phyloP scores from a whole-genome alignment of 2,888 invertebrate species.

The Eupithecia subfuscata region DNA sequence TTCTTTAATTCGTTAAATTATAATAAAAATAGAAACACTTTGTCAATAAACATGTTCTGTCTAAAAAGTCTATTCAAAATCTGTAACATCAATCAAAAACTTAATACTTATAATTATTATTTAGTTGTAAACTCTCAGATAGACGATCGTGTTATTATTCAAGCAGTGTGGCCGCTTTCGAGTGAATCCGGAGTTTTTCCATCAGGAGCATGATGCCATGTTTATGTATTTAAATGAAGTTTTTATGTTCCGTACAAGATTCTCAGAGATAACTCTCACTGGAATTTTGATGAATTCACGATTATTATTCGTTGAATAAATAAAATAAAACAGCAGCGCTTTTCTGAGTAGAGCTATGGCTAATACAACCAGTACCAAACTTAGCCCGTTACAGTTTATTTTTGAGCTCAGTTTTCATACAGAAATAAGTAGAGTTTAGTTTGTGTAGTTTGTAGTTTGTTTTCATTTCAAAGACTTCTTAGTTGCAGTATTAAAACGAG shows the following conservation, averaged over 20 bases:
- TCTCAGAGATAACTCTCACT: conserved; percentile 10
- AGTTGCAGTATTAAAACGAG: neutral
- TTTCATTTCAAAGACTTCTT: neutral
- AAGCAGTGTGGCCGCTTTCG: conserved; percentile 18
- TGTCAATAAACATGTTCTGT: neutral
- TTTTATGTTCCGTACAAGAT: conserved; percentile 24
- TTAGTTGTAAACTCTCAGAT: neutral
- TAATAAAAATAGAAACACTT: too few relatives aligned
- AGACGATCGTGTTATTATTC: conserved; percentile 22
- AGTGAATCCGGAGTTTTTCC: conserved; percentile 21
- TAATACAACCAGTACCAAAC: neutral
- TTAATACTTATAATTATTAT: too few relatives aligned
- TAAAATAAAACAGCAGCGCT: neutral
- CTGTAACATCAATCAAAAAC: conserved; percentile 1
- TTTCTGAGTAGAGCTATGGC: neutral
- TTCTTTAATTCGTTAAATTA: too few relatives aligned
- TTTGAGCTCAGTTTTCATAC: neutral
- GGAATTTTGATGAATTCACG: conserved; percentile 10
- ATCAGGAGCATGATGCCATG: conserved; percentile 24
- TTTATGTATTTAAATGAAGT: conserved; percentile 32
- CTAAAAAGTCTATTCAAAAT: neutral
- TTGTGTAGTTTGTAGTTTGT: too few relatives aligned
- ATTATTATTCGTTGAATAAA: neutral
- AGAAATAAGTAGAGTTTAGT: neutral
- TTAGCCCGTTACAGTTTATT: neutral